Evolutionary conservation across 2,888 invertebrate genomes (phyloP).

Genomic region (Polydrusus pterygomalis): DNA sequence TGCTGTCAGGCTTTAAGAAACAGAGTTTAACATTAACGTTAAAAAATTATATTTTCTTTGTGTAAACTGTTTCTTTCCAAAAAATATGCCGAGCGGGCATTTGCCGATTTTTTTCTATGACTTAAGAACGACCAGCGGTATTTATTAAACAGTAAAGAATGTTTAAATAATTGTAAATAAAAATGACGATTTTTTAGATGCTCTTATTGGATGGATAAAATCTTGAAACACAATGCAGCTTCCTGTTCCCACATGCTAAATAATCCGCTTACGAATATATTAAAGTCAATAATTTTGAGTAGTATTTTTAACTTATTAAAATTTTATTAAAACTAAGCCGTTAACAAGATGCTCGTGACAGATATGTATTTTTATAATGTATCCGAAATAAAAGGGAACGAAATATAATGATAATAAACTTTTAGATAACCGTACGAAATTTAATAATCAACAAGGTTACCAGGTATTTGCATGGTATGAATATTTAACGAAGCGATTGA

Average conservation of each 20-base stretch:
- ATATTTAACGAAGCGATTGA: conserved; percentile 31
- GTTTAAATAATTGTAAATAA: no score
- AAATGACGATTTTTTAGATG: neutral
- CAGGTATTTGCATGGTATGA: conserved; percentile 21
- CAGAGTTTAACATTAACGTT: no score
- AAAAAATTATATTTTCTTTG: no score
- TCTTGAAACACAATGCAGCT: conserved; percentile 48
- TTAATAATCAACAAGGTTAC: conserved; percentile 31
- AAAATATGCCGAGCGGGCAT: no score
- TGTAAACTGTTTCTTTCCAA: no score
- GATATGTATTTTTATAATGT: conserved; percentile 30
- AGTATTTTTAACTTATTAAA: conserved; percentile 32
- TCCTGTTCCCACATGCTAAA: conserved; percentile 47
- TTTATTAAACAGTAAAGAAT: no score
- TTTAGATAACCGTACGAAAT: conserved; percentile 5
- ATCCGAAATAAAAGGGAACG: conserved; percentile 6
- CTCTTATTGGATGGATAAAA: conserved; percentile 1
- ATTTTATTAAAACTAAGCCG: conserved; percentile 40
- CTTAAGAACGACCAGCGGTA: no score
- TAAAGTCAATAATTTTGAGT: conserved; percentile 31
- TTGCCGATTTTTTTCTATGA: no score
- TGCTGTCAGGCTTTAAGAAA: no score
- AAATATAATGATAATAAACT: conserved; percentile 1
- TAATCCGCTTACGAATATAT: conserved; percentile 38
- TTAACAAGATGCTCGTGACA: conserved; percentile 40